These are phyloP conservation scores for Dorcus parallelipipedus DNA, from an alignment of 2,888 invertebrate genomes.

Conservation along the genomic window DNA sequence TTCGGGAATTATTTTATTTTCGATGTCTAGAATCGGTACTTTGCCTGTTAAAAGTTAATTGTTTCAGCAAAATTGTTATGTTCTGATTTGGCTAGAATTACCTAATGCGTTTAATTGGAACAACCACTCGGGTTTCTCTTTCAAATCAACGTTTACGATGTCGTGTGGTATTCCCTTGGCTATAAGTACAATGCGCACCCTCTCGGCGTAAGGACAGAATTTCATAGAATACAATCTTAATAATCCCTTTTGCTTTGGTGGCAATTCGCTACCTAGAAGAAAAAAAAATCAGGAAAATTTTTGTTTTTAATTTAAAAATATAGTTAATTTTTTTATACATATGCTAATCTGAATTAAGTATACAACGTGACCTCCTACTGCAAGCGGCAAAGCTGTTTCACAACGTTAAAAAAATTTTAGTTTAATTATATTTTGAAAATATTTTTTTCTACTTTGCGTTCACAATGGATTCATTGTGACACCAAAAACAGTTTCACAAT, in stretches of 20 bases:
- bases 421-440: too few species aligned
- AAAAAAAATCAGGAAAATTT: background rate
- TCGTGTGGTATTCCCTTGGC: constrained; percentile 76
- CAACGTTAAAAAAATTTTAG: too few species aligned
- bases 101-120: constrained; percentile 58
- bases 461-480: too few species aligned
- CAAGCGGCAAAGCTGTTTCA: too few species aligned
- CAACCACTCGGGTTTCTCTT: constrained; percentile 80
- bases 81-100: constrained; percentile 37
- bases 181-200: constrained; percentile 68
- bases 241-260: constrained; percentile 59
- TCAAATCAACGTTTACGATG: constrained; percentile 68
- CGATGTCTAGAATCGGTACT: constrained; percentile 50
- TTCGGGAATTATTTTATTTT: constrained; percentile 52
- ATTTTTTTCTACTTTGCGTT: too few species aligned
- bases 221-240: constrained; percentile 78
- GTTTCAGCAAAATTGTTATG: background rate
- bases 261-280: constrained; percentile 61
- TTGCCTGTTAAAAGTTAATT: constrained; percentile 41
- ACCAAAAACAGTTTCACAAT: too few species aligned
- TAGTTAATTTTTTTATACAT: too few species aligned
- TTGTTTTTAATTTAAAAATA: too few species aligned
- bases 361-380: too few species aligned
- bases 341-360: too few species aligned
- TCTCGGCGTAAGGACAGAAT: constrained; percentile 79